Evolutionary conservation across 2,113 vertebrate species (phyloP).

Genomic region (Dolichotis patagonum): DNA sequence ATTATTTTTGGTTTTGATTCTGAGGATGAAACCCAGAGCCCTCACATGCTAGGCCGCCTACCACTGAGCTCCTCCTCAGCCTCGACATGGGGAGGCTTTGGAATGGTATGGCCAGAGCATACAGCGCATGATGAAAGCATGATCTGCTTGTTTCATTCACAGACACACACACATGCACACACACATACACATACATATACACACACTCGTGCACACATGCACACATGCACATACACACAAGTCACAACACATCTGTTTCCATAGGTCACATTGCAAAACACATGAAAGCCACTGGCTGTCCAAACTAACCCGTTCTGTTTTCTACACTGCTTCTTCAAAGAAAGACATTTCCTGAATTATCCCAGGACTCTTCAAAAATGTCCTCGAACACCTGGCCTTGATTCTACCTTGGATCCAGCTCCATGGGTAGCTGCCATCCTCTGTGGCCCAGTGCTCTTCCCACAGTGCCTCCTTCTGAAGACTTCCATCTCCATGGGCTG

Average conservation of each 20-base stretch:
- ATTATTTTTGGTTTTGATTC: background rate
- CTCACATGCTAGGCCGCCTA: background rate
- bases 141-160: background rate
- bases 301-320: background rate
- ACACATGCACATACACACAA: background rate
- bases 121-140: background rate
- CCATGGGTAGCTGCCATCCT: background rate
- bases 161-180: background rate
- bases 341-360: slow-evolving; percentile 50
- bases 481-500: slow-evolving; percentile 50
- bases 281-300: background rate
- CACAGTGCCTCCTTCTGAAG: background rate
- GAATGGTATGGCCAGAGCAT: background rate
- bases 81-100: background rate
- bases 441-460: background rate
- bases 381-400: background rate
- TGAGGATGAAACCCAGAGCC: background rate
- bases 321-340: background rate
- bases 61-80: background rate
- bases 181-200: too few species aligned
- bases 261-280: background rate
- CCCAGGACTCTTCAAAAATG: background rate
- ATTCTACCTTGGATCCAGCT: background rate
- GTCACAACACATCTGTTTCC: background rate
- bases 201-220: too few species aligned